A percentile compares a stretch with the other conserved stretches of the same genome.
Evolutionary conservation across 2,888 invertebrate genomes (phyloP).

Genomic region (Oligia fasciuncula): DNA sequence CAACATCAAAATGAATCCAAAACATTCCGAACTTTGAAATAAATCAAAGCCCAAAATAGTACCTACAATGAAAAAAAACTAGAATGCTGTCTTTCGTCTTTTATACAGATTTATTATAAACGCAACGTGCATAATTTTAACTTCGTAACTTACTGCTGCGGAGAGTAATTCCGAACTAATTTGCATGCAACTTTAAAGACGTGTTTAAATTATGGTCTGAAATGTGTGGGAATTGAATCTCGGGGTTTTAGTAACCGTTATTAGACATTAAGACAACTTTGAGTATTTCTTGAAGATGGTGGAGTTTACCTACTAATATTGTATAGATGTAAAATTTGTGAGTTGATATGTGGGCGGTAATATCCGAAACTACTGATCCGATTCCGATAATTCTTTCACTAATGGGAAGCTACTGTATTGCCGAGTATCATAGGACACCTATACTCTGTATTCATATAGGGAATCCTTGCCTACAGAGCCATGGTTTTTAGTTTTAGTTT

Average conservation of each 20-base stretch:
- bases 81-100: not conserved
- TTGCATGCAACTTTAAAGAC: constrained; percentile 46
- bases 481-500: no score
- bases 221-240: constrained; percentile 36
- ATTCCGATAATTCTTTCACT: not conserved
- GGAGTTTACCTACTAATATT: not conserved
- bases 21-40: not conserved
- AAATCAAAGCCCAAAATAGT: not conserved
- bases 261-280: not conserved
- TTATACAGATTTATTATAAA: constrained; percentile 15
- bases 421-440: no score
- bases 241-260: not conserved
- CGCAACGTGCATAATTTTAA: constrained; percentile 27
- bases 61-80: not conserved
- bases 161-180: constrained; percentile 44
- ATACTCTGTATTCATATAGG: no score
- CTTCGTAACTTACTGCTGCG: constrained; percentile 34
- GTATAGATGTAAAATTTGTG: not conserved
- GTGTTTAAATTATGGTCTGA: constrained; percentile 22
- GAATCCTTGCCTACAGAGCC: no score
- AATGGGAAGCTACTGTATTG: no score
- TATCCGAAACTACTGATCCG: not conserved
- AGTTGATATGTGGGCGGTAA: not conserved
- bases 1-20: not conserved
- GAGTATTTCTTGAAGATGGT: not conserved